Conservation (phyloP, 2,113 vertebrate species). For the Hypomesus transpacificus region DNA sequence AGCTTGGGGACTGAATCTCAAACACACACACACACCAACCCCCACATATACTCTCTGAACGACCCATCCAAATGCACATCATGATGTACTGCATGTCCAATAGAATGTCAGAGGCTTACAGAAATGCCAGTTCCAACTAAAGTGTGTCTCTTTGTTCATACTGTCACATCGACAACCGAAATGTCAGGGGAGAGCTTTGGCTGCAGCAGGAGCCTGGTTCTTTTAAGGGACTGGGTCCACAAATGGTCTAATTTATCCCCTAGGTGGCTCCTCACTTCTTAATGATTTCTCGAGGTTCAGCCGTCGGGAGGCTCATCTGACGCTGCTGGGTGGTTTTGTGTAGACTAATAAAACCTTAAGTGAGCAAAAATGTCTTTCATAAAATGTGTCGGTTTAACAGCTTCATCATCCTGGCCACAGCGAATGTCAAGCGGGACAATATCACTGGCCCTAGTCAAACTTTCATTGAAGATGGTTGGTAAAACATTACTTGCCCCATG, state of each 20-base stretch:
- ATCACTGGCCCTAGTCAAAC: constrained; percentile 57
- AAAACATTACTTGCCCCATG: constrained; percentile 64
- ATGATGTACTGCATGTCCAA: constrained; percentile 17
- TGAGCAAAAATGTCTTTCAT: constrained; percentile 71
- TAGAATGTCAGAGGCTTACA: constrained; percentile 18
- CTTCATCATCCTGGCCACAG: constrained; percentile 62
- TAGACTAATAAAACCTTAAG: constrained; percentile 71
- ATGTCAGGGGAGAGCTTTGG: constrained; percentile 41
- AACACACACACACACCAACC: background rate
- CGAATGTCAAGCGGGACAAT: constrained; percentile 62
- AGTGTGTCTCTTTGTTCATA: constrained; percentile 22
- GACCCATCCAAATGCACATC: constrained; percentile 19
- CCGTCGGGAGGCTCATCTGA: constrained; percentile 20
- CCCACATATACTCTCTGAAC: background rate
- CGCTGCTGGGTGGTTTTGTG: constrained; percentile 42
- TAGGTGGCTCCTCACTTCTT: constrained; percentile 50
- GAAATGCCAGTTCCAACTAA: constrained; percentile 18
- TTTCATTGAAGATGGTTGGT: constrained; percentile 60
- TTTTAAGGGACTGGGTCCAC: constrained; percentile 16
- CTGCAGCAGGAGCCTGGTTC: constrained; percentile 27
- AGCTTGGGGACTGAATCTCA: background rate
- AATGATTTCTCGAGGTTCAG: constrained; percentile 49
- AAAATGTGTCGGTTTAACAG: constrained; percentile 62
- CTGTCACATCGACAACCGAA: constrained; percentile 23
- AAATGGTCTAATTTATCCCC: constrained; percentile 58